Evolutionary conservation across 2,113 vertebrate genomes (phyloP).

Genomic region (Centropus unirufus): DNA sequence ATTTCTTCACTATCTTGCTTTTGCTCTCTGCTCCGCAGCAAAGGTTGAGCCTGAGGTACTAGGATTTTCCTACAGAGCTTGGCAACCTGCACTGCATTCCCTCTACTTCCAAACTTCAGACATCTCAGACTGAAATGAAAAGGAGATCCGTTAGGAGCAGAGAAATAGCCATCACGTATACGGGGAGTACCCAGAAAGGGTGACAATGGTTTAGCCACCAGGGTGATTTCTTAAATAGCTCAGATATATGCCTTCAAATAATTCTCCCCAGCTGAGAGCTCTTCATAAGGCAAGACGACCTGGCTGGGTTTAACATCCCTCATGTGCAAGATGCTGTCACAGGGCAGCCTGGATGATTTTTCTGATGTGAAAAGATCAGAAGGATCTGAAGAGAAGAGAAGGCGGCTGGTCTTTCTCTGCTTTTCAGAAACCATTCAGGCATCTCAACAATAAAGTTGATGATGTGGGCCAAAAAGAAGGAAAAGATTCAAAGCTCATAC

Average conservation of each 20-base stretch:
- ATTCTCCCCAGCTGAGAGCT: constrained; percentile 9
- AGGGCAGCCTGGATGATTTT: constrained; percentile 4
- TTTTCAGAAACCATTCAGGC: constrained; percentile 30
- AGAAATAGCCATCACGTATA: background rate
- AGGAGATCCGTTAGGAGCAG: background rate
- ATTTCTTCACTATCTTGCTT: background rate
- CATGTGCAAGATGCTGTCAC: background rate
- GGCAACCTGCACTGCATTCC: background rate
- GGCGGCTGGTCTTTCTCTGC: background rate
- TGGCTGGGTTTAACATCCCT: constrained; percentile 19
- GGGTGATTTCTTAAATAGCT: constrained; percentile 17
- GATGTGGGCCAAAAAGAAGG: constrained; percentile 2
- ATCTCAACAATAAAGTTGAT: background rate
- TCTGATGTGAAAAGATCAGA: constrained; percentile 49
- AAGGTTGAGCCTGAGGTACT: background rate
- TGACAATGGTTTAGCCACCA: background rate
- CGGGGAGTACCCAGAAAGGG: constrained; percentile 1
- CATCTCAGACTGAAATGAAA: background rate
- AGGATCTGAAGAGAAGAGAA: constrained; percentile 25
- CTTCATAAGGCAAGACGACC: background rate
- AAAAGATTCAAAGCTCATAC: background rate
- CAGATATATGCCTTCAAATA: constrained; percentile 8
- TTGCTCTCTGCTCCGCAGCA: background rate
- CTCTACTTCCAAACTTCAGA: background rate
- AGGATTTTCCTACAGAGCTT: background rate